Conservation (phyloP, 2,797 vertebrate species). For the Toxotes lorentzi region DNA sequence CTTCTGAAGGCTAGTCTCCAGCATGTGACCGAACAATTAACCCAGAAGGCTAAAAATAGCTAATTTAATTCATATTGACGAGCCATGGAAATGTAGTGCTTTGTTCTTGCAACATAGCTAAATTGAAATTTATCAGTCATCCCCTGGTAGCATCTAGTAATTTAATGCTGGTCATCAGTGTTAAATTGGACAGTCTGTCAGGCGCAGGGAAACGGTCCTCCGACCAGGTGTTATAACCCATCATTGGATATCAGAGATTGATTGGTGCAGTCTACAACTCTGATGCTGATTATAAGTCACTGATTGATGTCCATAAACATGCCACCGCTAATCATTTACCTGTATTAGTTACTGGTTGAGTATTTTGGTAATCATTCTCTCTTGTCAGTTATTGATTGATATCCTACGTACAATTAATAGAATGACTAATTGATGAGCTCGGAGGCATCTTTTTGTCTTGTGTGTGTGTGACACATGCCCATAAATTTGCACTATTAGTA, state of each 20-base stretch:
- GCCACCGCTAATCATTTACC: conserved; percentile 57
- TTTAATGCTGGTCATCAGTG: conserved; percentile 69
- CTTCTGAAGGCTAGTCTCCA: conserved; percentile 22
- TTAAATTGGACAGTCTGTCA: conserved; percentile 66
- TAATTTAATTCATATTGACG: conserved; percentile 67
- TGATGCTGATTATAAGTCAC: conserved; percentile 64
- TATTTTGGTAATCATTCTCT: conserved; percentile 44
- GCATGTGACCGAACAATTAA: conserved; percentile 61
- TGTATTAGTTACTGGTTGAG: conserved; percentile 45
- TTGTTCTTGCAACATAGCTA: conserved; percentile 67
- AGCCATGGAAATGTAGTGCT: conserved; percentile 61
- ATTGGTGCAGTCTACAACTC: conserved; percentile 41
- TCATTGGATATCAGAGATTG: conserved; percentile 62
- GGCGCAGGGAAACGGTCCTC: conserved; percentile 39
- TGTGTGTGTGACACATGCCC: background rate
- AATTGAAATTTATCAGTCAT: conserved; percentile 71
- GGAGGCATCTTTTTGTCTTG: conserved; percentile 31
- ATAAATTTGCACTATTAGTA: conserved; percentile 43
- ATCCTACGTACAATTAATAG: conserved; percentile 26
- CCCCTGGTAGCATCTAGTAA: conserved; percentile 52
- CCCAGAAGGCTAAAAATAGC: conserved; percentile 58
- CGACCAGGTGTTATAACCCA: conserved; percentile 59
- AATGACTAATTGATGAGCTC: conserved; percentile 16
- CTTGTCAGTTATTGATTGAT: conserved; percentile 44
- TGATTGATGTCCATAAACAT: conserved; percentile 65